Evolutionary conservation across 2,113 vertebrate species (phyloP), one percentile per base, ranked within the genome.

Genomic region (Empidonax traillii): DNA sequence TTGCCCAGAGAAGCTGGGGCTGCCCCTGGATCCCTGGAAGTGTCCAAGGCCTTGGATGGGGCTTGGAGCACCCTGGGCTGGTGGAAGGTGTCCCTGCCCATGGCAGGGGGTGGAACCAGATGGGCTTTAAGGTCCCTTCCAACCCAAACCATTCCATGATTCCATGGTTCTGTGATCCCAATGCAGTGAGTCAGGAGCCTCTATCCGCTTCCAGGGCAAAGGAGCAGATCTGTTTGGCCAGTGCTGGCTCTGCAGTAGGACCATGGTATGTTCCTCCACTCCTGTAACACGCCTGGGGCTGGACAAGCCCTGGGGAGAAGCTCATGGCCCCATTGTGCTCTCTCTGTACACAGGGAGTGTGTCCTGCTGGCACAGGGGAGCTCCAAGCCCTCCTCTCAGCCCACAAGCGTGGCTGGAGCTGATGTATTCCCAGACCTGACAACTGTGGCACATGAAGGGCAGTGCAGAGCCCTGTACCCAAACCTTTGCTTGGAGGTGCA

Each of bases 321-420:
- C 8, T 41, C 13, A 18, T 15, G 30, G 8, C 12, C 49, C 44
- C 17, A 37, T 3, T 5, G 22, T 28, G 31, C 11, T 33, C 56
- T 74, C 1, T 56, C 41, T 58, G 55, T 33, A 16, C 0, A 0
- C 4, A 0, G 5, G 12, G 28, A 2, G 0, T 14, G 7, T 25
- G 41, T 73, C 9, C 33, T 44, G 31, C 33, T 55, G 69, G 46
- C 55, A 31, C 41, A 52, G 20, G 30, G 49, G 5, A 56, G 12
- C 27, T 53, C 56, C 51, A n/a, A 33, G 27, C 41, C n/a, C 33
- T 58, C 33, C 41, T 58, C 56, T 58, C 33, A 58, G 19, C n/a
- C 9, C n/a, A 25, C n/a, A 59, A 37, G 58, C 16, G 49, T 30
- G 43, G 13, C 66, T 62, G 80, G 25, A 53, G 39, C 10, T 66